Evolutionary conservation across 2,888 invertebrate species (phyloP), one percentile per base, ranked within the genome.

Genomic region (Drosophila mimica): DNA sequence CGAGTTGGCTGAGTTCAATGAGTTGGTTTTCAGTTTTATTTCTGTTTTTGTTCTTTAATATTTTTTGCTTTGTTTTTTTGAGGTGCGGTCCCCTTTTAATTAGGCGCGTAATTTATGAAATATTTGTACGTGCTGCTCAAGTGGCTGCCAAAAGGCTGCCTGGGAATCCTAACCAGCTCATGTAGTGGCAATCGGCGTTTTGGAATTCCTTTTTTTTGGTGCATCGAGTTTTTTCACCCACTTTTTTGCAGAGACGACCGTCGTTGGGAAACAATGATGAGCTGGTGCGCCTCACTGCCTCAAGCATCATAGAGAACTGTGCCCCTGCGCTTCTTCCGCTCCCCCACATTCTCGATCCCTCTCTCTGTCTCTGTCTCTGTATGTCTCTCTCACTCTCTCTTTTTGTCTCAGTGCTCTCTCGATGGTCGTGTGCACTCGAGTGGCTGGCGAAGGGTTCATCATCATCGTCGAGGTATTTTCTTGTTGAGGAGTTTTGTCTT

Each of bases 81-180:
- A 36, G 59, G 59, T 57, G 61, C 64, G 33, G 74, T 54, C 59
- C 70, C 69, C 72, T 88, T 88, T 88, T 90, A 87, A 87, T 87
- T 87, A 87, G 90, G 82, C 90, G 77, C 87, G 82, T 90, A 88
- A 90, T 88, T 85, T 86, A 77, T 76, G 76, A 90, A 88, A 80
- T 88, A 89, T 73, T 86, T 90, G 58, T 72, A 86, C 86, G 86
- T 84, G 89, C 77, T 77, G 46, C 69, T 86, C 78, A 76, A 85
- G 85, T 85, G 89, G 68, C 85, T 83, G 85, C 69, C 81, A 85
- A 85, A 85, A 77, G 85, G 72, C 90, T 64, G 68, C 49, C 58
- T 73, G 61, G 30, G 62, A 69, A 74, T 60, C 82, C 85, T 83
- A 85, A 82, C 57, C 59, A 62, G 25, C 49, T 66, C 54, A 38